A percentile compares a stretch with the other conserved stretches of the same genome.
Evolutionary conservation across 2,113 vertebrate genomes (phyloP).

Genomic region (Gymnobelideus leadbeateri): DNA sequence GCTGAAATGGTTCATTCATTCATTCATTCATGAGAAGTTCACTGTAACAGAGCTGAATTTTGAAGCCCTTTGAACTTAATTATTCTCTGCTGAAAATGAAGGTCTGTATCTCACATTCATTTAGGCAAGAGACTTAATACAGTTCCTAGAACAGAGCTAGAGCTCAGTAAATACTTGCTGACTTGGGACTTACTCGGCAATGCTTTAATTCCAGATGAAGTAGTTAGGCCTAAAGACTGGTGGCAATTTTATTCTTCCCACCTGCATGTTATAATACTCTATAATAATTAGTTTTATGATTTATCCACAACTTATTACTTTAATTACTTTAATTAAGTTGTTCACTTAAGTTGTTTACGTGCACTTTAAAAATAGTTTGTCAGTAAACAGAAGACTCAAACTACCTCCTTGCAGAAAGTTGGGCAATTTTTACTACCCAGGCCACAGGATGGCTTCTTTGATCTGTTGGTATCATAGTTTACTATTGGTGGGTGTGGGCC

Average conservation of each 20-base stretch:
- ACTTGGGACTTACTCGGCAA: neutral
- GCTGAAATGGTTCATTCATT: neutral
- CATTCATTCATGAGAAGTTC: neutral
- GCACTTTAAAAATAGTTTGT: slow-evolving; percentile 61
- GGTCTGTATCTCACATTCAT: neutral
- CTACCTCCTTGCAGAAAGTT: slow-evolving; percentile 44
- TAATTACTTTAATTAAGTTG: slow-evolving; percentile 79
- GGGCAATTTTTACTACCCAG: slow-evolving; percentile 12
- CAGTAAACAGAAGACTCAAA: slow-evolving; percentile 63
- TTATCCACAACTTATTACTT: slow-evolving; percentile 73
- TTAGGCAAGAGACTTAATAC: neutral
- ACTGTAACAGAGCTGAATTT: neutral
- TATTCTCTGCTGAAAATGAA: neutral
- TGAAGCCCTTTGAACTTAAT: neutral
- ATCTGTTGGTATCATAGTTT: neutral
- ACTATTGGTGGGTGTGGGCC: neutral
- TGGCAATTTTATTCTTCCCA: slow-evolving; percentile 67
- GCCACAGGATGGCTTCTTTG: neutral
- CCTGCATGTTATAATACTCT: slow-evolving; percentile 26
- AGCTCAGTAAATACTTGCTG: neutral
- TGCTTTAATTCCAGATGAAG: slow-evolving; percentile 17
- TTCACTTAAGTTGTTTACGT: slow-evolving; percentile 64
- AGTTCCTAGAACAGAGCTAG: neutral
- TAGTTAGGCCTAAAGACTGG: slow-evolving; percentile 62
- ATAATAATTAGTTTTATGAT: slow-evolving; percentile 74